Base-by-base conservation (phyloP, 2,888 invertebrate species). In the Ornithoptera alexandrae region DNA sequence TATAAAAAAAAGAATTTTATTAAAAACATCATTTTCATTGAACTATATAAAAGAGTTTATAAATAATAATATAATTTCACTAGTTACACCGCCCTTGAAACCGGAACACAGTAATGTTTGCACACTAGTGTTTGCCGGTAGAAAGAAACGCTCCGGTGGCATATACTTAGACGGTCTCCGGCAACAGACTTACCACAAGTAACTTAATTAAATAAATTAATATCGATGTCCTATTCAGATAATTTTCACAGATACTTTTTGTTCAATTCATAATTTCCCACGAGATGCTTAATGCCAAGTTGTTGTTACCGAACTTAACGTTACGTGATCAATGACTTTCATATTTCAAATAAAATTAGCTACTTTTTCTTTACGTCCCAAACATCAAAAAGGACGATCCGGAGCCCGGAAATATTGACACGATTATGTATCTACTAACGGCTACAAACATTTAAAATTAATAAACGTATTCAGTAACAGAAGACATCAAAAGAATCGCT, bases 251-350 rank as follows among this genome's bases (percentile, higher is more conserved):
- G 57, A 20, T 30, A 62, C 62, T 67, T 67, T 62, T 24, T 62
- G 57, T 46, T 62, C 22, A 39, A 8, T 24, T 67, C 42, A 24
- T 62, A 62, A 67, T 67, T 67, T 67, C 67, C 67, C 67, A 7
- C 2, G 67, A 67, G 67, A 67, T 46, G 15, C 56, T 57, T 46
- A 62, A 62, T 24, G 62, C 10, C 20, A 22, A n/a, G 62, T 67
- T 67, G 56, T 67, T 62, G 30, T 42, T 58, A 42, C 62, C n/a
- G 20, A 57, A 56, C 57, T 62, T 42, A 46, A 62, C 17, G 24
- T 62, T 17, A 56, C 50, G 22, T 58, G 57, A 18, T 22, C 56
- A 62, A 62, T 58, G 46, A 58, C 62, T 62, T 15, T 42, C 24
- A 67, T 67, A 62, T 62, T 67, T 61, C 22, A 67, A 18, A 1